Percentiles rank a stretch among this genome's conserved stretches.
These are phyloP conservation scores for Selene dorsalis DNA, from an alignment of 2,797 vertebrate species.

Conservation along the genomic window DNA sequence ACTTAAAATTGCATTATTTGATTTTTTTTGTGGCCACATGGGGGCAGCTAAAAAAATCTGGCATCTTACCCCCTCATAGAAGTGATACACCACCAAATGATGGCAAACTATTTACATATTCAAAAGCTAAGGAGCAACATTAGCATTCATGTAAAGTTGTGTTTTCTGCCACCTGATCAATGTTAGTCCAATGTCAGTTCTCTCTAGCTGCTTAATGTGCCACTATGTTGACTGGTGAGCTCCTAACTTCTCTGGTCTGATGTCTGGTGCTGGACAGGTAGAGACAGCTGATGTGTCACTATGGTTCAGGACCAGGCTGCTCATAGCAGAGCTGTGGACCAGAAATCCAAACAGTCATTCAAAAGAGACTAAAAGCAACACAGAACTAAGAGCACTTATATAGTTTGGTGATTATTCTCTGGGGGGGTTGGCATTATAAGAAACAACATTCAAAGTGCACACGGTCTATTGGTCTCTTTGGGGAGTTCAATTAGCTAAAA, in stretches of 20 bases:
- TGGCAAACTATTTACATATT: neutral
- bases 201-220: neutral
- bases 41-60: neutral
- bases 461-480: neutral
- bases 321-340: too few relatives aligned
- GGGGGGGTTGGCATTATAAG: neutral
- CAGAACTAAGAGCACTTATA: neutral
- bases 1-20: neutral
- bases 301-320: too few relatives aligned
- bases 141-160: neutral
- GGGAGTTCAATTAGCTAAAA: neutral
- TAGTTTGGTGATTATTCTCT: neutral
- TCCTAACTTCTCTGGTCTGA: too few relatives aligned
- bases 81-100: neutral
- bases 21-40: neutral
- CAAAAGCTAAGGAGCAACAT: neutral
- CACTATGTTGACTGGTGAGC: neutral
- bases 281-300: too few relatives aligned
- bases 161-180: neutral
- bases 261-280: too few relatives aligned
- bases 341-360: too few relatives aligned
- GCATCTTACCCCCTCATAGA: neutral
- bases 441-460: neutral
- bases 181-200: neutral
- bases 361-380: too few relatives aligned